Evolutionary conservation across 2,113 vertebrate species (phyloP).

Genomic region (Felis chaus): DNA sequence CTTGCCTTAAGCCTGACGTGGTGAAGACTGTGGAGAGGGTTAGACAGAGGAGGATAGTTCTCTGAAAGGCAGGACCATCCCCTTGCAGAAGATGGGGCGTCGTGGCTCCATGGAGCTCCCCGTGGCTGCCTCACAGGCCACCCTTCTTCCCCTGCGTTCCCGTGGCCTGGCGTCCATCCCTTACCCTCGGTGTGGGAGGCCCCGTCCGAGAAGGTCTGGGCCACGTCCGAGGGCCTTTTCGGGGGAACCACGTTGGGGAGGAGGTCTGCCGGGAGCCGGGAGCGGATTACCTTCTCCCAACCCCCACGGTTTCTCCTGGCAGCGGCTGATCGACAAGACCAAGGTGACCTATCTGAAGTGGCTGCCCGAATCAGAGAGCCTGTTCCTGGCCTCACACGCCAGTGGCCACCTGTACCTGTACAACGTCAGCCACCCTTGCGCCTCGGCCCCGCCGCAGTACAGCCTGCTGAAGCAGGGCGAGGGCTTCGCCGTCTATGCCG

Average conservation of each 20-base stretch:
- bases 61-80: not conserved
- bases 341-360: conserved; percentile 93
- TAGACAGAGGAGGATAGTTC: not conserved
- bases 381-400: conserved; percentile 93
- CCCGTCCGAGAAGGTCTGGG: rapidly evolving
- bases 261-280: rapidly evolving
- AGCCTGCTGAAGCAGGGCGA: conserved; percentile 91
- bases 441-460: conserved; percentile 89
- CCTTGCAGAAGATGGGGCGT: not conserved
- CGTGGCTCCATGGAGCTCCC: rapidly evolving
- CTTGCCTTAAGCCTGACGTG: not conserved
- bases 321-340: conserved; percentile 96
- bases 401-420: conserved; percentile 97
- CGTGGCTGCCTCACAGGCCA: not conserved
- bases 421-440: conserved; percentile 91
- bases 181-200: not conserved
- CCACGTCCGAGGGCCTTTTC: not conserved
- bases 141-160: not conserved
- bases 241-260: not conserved
- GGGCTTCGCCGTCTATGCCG: conserved; percentile 92
- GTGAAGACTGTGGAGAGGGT: not conserved
- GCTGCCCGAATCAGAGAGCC: conserved; percentile 92
- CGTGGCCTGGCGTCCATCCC: rapidly evolving
- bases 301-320: not conserved
- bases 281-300: too few species aligned